Percentiles rank a stretch among this genome's conserved stretches.
Evolutionary conservation across 92 coral and sea anemone species (phyloP).

Genomic region (Metridium senile): DNA sequence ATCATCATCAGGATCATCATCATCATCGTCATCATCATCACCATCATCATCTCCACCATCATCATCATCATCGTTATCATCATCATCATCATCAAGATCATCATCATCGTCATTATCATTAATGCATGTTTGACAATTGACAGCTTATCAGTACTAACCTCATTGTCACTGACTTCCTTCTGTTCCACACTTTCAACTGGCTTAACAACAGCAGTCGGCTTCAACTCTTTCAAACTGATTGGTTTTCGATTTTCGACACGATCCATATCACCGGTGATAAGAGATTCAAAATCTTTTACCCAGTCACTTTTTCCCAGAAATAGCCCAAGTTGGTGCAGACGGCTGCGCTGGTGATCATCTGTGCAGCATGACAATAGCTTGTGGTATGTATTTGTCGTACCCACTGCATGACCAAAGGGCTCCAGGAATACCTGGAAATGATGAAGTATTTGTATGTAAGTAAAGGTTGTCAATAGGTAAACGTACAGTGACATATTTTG

Average conservation of each 20-base stretch:
- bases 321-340: constrained; percentile 78
- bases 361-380: constrained; percentile 70
- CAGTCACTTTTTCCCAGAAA: constrained; percentile 76
- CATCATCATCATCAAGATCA: background rate
- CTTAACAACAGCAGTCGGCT: constrained; percentile 62
- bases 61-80: background rate
- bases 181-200: constrained; percentile 25
- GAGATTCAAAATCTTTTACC: constrained; percentile 70
- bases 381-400: constrained; percentile 57
- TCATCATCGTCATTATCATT: background rate
- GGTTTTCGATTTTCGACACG: background rate
- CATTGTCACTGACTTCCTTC: background rate
- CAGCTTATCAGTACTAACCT: background rate
- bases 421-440: constrained; percentile 73
- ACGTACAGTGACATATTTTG: too few species aligned
- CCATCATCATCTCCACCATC: background rate
- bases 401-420: constrained; percentile 72
- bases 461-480: too few species aligned
- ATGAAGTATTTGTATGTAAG: too few species aligned
- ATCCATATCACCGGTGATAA: constrained; percentile 17
- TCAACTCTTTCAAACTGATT: constrained; percentile 6
- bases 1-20: background rate
- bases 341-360: constrained; percentile 59
- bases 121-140: too few species aligned
- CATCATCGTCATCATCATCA: background rate